phyloP scores from a whole-genome alignment of 2,888 invertebrate genomes.

The Andricus quercusramuli region DNA sequence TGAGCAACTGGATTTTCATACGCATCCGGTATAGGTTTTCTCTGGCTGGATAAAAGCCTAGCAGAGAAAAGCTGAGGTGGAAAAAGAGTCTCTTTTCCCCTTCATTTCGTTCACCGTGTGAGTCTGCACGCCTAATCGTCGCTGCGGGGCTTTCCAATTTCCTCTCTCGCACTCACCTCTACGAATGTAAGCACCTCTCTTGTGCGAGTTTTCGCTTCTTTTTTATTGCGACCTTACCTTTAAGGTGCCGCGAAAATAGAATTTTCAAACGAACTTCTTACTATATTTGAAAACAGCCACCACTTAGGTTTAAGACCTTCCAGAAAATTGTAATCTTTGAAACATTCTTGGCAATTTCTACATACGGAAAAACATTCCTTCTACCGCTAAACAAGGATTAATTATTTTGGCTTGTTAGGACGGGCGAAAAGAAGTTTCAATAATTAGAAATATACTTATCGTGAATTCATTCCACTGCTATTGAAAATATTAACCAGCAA shows the following conservation, averaged over 20 bases:
- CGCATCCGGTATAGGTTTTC: conserved; percentile 16
- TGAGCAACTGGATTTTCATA: conserved; percentile 3
- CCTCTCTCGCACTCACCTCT: conserved; percentile 55
- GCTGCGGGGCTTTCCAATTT: conserved; percentile 66
- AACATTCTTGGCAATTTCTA: background rate
- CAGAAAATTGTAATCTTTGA: conserved; percentile 19
- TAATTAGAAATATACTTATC: too few species aligned
- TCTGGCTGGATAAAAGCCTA: conserved; percentile 14
- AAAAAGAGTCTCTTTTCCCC: conserved; percentile 34
- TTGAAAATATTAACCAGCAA: too few species aligned
- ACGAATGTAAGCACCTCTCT: conserved; percentile 50
- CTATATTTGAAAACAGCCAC: conserved; percentile 16
- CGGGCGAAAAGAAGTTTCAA: too few species aligned
- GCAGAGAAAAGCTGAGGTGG: conserved; percentile 15
- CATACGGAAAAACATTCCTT: background rate
- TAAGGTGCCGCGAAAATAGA: conserved; percentile 36
- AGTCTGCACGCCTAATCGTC: conserved; percentile 41
- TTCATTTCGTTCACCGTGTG: conserved; percentile 47
- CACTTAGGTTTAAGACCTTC: background rate
- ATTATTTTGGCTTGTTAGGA: too few species aligned
- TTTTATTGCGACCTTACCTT: conserved; percentile 45
- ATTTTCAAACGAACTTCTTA: conserved; percentile 27
- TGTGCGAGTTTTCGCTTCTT: conserved; percentile 52
- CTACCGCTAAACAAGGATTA: too few species aligned
- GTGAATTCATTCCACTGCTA: too few species aligned